Percentiles rank a stretch among this genome's conserved stretches.
Evolutionary conservation across 2,888 invertebrate species (phyloP).

Genomic region (Yponomeuta sedellus): DNA sequence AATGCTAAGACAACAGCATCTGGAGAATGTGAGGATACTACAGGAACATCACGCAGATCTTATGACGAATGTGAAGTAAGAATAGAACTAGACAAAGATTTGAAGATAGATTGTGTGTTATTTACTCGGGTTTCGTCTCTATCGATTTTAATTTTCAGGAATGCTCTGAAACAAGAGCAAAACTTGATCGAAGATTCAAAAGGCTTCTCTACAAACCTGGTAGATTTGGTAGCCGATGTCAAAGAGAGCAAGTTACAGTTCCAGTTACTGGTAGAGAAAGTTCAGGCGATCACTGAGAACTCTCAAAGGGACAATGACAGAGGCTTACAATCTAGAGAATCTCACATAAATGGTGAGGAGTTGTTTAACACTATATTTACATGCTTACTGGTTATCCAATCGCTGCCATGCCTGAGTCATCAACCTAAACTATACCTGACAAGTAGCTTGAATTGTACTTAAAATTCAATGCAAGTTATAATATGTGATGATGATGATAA

Average conservation of each 20-base stretch:
- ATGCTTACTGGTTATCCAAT: too few species aligned
- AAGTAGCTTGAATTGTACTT: too few species aligned
- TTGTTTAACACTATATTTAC: not conserved
- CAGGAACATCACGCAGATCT: constrained; percentile 71
- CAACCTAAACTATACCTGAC: too few species aligned
- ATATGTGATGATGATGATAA: too few species aligned
- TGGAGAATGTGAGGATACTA: constrained; percentile 56
- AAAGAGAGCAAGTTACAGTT: constrained; percentile 64
- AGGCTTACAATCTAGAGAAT: constrained; percentile 70
- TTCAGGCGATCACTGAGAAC: constrained; percentile 58
- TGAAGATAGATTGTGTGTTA: not conserved
- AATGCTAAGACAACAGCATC: constrained; percentile 62
- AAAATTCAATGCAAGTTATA: too few species aligned
- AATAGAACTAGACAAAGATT: not conserved
- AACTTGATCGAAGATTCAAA: constrained; percentile 65
- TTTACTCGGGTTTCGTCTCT: not conserved
- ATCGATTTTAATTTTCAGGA: constrained; percentile 37
- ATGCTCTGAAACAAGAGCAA: constrained; percentile 71
- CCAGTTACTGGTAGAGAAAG: constrained; percentile 61
- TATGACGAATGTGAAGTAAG: constrained; percentile 75
- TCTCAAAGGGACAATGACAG: constrained; percentile 63
- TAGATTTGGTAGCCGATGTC: constrained; percentile 61
- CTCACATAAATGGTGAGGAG: constrained; percentile 67
- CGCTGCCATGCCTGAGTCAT: too few species aligned
- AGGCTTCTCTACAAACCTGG: constrained; percentile 68